phyloP scores from a whole-genome alignment of 2,888 invertebrate genomes.

The Heterodera filipjevi region DNA sequence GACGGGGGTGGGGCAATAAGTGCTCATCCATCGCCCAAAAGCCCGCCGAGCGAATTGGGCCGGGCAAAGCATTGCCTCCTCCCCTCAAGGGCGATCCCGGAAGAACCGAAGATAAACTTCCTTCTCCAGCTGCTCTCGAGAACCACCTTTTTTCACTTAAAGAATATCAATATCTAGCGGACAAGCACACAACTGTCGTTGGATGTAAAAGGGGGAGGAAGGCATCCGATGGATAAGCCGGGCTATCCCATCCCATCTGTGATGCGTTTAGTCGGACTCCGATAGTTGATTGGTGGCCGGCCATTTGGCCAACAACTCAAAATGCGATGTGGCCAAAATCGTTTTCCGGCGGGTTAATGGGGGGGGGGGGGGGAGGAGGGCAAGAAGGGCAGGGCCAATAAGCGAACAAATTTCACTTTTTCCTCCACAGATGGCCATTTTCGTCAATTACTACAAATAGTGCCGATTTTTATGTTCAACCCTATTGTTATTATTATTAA shows the following conservation, averaged over 20 bases:
- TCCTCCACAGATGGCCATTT: background rate
- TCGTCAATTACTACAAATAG: background rate
- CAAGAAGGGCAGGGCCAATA: too few species aligned
- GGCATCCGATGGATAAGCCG: background rate
- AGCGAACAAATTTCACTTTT: background rate
- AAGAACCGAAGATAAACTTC: background rate
- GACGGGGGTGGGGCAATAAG: conserved; percentile 5
- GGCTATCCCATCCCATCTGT: background rate
- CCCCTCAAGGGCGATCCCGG: background rate
- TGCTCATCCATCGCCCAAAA: background rate
- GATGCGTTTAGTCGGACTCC: background rate
- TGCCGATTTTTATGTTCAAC: too few species aligned
- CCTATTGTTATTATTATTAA: background rate
- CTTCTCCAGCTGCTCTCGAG: background rate
- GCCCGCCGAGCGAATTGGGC: background rate
- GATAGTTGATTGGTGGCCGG: background rate
- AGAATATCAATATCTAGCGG: conserved; percentile 2
- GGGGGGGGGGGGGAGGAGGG: background rate
- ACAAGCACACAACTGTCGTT: conserved; percentile 1
- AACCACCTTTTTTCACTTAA: background rate
- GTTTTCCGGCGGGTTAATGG: background rate
- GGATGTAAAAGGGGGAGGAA: background rate
- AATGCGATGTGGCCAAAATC: conserved; percentile 1
- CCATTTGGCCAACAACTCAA: background rate
- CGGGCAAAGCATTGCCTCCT: background rate